Evolutionary conservation across 1,140 invertebrate genomes (phyloP).

Genomic region (Cydia fagiglandana): DNA sequence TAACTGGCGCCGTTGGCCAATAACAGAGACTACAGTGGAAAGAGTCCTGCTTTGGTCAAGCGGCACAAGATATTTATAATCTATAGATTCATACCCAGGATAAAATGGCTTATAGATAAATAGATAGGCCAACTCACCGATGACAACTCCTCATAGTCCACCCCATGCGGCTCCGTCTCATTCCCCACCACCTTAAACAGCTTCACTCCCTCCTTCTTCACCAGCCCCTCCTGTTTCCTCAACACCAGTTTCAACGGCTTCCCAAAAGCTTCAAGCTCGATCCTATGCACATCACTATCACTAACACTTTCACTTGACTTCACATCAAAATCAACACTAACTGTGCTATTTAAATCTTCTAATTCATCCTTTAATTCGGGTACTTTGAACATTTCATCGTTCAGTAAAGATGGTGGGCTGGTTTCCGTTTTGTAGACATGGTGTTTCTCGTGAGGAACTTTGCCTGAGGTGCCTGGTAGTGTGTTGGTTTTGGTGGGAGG

Average conservation of each 20-base stretch:
- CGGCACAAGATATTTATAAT: too few species aligned
- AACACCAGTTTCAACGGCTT: constrained; percentile 85
- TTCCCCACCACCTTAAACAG: constrained; percentile 87
- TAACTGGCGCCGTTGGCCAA: too few species aligned
- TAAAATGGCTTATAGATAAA: too few species aligned
- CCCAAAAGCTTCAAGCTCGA: constrained; percentile 89
- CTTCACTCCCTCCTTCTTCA: constrained; percentile 85
- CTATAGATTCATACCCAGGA: too few species aligned
- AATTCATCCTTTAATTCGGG: constrained; percentile 67
- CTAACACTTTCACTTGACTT: constrained; percentile 71
- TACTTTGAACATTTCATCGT: constrained; percentile 72
- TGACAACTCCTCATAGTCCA: constrained; percentile 87
- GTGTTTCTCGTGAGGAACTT: constrained; percentile 72
- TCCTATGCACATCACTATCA: constrained; percentile 80
- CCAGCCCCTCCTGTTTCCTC: constrained; percentile 85
- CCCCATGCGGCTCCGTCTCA: constrained; percentile 84
- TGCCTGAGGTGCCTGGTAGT: constrained; percentile 43
- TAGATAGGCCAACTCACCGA: constrained; percentile 79
- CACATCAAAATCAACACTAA: constrained; percentile 60
- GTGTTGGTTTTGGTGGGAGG: constrained; percentile 57
- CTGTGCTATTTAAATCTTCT: constrained; percentile 69
- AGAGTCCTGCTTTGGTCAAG: too few species aligned
- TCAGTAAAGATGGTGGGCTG: constrained; percentile 59
- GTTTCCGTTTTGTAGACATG: constrained; percentile 55
- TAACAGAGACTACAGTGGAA: too few species aligned